Conservation (phyloP, 2,888 invertebrate genomes). For the Podotricha telesiphe region DNA sequence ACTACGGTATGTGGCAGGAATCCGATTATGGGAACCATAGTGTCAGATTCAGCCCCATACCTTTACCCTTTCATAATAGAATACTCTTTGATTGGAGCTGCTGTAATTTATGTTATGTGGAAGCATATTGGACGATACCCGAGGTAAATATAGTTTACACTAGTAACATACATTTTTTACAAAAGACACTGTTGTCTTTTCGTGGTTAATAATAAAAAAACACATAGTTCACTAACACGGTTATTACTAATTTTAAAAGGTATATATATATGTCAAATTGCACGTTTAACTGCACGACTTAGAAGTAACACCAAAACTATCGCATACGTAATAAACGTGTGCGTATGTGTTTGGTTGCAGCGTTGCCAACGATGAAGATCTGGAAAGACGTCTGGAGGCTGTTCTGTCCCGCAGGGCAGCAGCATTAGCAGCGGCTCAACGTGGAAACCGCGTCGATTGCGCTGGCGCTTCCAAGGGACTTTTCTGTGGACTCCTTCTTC, state of each 20-base stretch:
- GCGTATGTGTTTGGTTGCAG: constrained; percentile 80
- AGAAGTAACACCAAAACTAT: constrained; percentile 43
- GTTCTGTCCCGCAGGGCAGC: constrained; percentile 94
- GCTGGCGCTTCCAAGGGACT: constrained; percentile 97
- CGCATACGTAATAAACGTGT: constrained; percentile 59
- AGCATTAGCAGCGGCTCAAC: constrained; percentile 91
- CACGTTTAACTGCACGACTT: constrained; percentile 37
- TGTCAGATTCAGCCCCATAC: constrained; percentile 96
- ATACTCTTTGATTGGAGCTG: constrained; percentile 97
- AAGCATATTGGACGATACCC: constrained; percentile 95
- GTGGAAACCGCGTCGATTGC: constrained; percentile 94
- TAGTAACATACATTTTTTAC: too few species aligned
- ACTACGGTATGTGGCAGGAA: constrained; percentile 89
- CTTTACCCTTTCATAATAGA: constrained; percentile 98
- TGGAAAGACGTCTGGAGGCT: constrained; percentile 93
- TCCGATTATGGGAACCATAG: constrained; percentile 96
- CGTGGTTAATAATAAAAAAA: constrained; percentile 3
- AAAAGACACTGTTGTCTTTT: background rate
- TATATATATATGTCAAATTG: constrained; percentile 17
- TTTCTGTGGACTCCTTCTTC: constrained; percentile 94
- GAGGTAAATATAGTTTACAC: constrained; percentile 77
- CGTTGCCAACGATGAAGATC: constrained; percentile 89
- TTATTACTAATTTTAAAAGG: background rate
- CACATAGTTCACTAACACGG: background rate
- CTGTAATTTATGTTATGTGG: constrained; percentile 98